Conservation (phyloP, 2,113 vertebrate species). For the Perca flavescens region DNA sequence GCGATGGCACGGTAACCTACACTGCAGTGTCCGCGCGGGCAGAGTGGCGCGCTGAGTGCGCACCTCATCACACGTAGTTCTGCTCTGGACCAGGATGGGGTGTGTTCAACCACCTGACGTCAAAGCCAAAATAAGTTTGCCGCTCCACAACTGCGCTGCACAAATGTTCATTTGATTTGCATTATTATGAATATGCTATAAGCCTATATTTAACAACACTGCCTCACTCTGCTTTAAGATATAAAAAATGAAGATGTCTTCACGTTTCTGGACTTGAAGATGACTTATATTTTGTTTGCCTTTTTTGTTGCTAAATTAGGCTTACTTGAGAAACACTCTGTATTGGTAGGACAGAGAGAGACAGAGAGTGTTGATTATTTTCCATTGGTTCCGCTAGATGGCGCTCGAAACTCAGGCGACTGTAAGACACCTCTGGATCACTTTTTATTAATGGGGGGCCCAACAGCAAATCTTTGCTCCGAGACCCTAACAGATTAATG, state of each 20-base stretch:
- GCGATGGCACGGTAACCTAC: slow-evolving; percentile 65
- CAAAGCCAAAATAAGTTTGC: slow-evolving; percentile 47
- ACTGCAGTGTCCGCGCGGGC: slow-evolving; percentile 79
- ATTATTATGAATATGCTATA: background rate
- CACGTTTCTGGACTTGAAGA: background rate
- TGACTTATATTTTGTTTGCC: too few relatives aligned
- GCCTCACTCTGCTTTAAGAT: background rate
- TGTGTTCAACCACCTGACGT: slow-evolving; percentile 67
- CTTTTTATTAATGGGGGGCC: too few relatives aligned
- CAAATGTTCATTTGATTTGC: background rate
- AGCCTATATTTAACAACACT: background rate
- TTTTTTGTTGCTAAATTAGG: background rate
- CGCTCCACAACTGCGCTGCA: background rate
- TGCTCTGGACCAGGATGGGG: slow-evolving; percentile 44
- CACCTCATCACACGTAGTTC: slow-evolving; percentile 44
- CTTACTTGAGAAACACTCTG: background rate
- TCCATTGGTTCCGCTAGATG: slow-evolving; percentile 50
- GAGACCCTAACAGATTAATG: too few relatives aligned
- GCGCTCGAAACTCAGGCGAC: slow-evolving; percentile 19
- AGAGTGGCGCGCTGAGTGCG: slow-evolving; percentile 50
- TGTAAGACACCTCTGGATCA: background rate
- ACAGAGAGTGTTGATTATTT: too few relatives aligned
- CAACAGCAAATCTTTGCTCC: too few relatives aligned
- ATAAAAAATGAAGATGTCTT: background rate
- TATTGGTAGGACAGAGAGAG: background rate